phyloP scores from a whole-genome alignment of 2,113 vertebrate species.

The Limanda limanda region DNA sequence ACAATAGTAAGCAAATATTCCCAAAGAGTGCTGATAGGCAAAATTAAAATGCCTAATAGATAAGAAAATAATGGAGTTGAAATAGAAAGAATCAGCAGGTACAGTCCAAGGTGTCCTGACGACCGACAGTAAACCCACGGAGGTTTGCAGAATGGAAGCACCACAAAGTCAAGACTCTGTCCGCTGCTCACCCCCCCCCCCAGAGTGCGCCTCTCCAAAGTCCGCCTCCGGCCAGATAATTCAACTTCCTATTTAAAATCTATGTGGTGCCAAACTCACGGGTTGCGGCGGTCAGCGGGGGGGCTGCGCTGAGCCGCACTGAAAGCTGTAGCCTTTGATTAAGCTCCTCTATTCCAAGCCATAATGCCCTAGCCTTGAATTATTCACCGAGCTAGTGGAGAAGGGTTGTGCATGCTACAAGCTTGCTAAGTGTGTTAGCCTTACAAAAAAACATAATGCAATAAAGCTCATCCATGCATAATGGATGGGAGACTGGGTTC shows the following conservation, averaged over 20 bases:
- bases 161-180: constrained; percentile 6
- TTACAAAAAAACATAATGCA: constrained; percentile 79
- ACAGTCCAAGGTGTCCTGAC: constrained; percentile 8
- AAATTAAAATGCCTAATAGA: constrained; percentile 5
- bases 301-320: constrained; percentile 60
- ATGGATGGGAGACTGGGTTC: constrained; percentile 62
- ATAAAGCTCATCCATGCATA: constrained; percentile 77
- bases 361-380: constrained; percentile 77
- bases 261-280: constrained; percentile 42
- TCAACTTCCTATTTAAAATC: constrained; percentile 63
- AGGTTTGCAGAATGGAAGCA: constrained; percentile 15
- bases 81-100: constrained; percentile 4
- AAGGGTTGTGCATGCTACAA: constrained; percentile 72
- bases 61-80: constrained; percentile 20
- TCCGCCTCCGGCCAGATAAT: constrained; percentile 58
- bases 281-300: constrained; percentile 64
- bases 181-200: background rate
- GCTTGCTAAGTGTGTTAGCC: constrained; percentile 77
- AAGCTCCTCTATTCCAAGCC: constrained; percentile 74
- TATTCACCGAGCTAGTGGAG: constrained; percentile 74
- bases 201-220: constrained; percentile 18
- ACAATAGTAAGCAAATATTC: constrained; percentile 26
- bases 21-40: background rate
- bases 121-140: constrained; percentile 8
- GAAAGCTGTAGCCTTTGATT: constrained; percentile 78